Base-by-base conservation (phyloP, 2,113 vertebrate species). In the Acinonyx jubatus region DNA sequence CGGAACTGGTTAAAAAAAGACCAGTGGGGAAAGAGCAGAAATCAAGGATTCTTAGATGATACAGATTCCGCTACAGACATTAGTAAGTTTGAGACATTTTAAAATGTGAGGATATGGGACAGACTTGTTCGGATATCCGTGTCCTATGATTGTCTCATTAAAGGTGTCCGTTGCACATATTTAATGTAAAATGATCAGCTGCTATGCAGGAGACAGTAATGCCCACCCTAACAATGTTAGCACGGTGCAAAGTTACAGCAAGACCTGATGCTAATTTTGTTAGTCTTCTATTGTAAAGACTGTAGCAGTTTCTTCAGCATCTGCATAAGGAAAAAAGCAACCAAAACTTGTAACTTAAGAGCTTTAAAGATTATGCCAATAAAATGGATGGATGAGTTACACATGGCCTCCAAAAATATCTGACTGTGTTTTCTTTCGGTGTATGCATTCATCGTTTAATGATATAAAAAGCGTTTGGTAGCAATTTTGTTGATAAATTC, bases 131-230 rank as follows among this genome's bases (percentile, higher is more conserved):
- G 63, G 11, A 82, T 41, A 45, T 63, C 95, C n/a, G 48, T 96
- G 23, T 71, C 57, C 6, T 0, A 31, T 91, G 57, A 68, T 82
- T 69, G 80, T 89, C 88, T 98, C 84, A 66, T 86, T 91, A 8
- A 14, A 86, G 4, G 38, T 50, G 73, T 95, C 84, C 18, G 5
- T 74, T 97, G 87, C 50, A 74, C 4, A n/a, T 57, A 18, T 31
- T 74, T 95, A 86, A 82, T 16, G 63, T 96, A 94, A 98, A 96
- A 48, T 95, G 48, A 96, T 84, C 94, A 97, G 38, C 91, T 97
- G 48, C 11, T 45, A 14, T 89, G 57, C 31, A 96, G 63, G 73
- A 89, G 48, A 82, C 16, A 66, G 80, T 16, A 50, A 1, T 33
- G 15, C 65, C 94, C 36, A 55, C 7, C 13, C 12, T 69, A 90